Evolutionary conservation across 2,888 invertebrate species (phyloP).

Genomic region (Lasioglossum leucozonium): DNA sequence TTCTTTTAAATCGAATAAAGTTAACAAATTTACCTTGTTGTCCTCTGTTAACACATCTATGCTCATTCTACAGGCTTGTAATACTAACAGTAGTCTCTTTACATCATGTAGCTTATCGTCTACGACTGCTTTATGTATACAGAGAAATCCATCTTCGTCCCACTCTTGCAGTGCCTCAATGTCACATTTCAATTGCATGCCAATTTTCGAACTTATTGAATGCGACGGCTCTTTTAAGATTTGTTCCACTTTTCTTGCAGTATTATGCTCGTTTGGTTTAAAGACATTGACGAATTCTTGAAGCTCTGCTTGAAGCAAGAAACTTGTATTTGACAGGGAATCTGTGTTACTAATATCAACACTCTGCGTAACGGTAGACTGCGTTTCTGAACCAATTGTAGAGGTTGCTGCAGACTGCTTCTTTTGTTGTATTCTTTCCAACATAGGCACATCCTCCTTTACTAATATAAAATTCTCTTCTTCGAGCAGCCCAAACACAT

Average conservation of each 20-base stretch:
- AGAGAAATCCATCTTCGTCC: slow-evolving; percentile 75
- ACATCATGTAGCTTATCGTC: slow-evolving; percentile 64
- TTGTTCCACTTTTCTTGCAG: slow-evolving; percentile 55
- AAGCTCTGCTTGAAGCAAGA: neutral
- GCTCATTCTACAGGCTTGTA: slow-evolving; percentile 67
- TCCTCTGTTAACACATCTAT: slow-evolving; percentile 73
- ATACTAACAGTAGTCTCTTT: slow-evolving; percentile 72
- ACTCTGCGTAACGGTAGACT: neutral
- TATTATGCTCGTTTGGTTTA: slow-evolving; percentile 24
- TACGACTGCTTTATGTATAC: slow-evolving; percentile 78
- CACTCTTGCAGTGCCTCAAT: slow-evolving; percentile 64
- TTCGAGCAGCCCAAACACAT: slow-evolving; percentile 74
- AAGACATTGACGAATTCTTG: slow-evolving; percentile 54
- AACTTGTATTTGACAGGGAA: neutral
- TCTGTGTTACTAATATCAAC: neutral
- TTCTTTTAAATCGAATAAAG: neutral
- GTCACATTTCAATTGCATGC: slow-evolving; percentile 72
- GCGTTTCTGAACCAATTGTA: neutral
- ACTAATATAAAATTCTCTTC: slow-evolving; percentile 65
- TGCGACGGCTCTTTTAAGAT: slow-evolving; percentile 57
- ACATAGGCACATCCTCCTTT: slow-evolving; percentile 39
- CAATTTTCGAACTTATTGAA: slow-evolving; percentile 44
- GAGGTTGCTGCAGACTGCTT: neutral
- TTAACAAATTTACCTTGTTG: slow-evolving; percentile 68
- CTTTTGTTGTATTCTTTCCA: slow-evolving; percentile 62